Base-by-base conservation (phyloP, 2,797 vertebrate species). In the Paramormyrops hopkinsi region DNA sequence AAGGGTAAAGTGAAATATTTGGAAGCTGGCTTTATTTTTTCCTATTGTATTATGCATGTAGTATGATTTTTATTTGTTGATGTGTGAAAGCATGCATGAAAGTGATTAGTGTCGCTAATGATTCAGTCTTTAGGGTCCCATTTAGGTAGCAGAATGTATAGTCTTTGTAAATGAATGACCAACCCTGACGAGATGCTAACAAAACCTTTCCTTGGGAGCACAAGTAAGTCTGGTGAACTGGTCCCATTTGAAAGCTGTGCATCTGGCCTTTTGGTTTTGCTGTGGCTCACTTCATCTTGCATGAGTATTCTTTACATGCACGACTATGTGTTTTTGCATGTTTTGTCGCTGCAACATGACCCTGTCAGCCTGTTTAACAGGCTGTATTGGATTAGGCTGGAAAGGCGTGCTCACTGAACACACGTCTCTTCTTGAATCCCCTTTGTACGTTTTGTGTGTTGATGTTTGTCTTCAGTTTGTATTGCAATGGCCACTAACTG, bases 151-250 rank as follows among this genome's bases (percentile, higher is more conserved):
- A 76, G 88, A 89, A 87, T 53, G 76, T 93, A 51, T 91, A 92
- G 17, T 94, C 76, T 94, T 92, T 92, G 92, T 88, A 92, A 92
- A 88, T 92, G 93, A 94, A 91, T 51, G 88, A 46, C 89, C 41
- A 25, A 29, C 86, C 89, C 83, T 90, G 92, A 85, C 91, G 91
- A 92, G 89, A 93, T 65, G 90, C 46, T 22, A 22, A 90, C 93
- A 92, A 90, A 92, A 88, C 90, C 50, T 89, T 92, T 91, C 91
- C 88, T 90, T 92, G 91, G 91, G 91, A 91, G 89, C 33, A 91
- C 89, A 92, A 89, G 94, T 95, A 94, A 94, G 93, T 95, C 87
- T 92, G 59, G 86, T 91, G 91, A 76, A 83, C 89, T 44, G 82
- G 91, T 92, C 59, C 90, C 87, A 89, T 87, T 62, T 90, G 59